Evolutionary conservation across 2,888 invertebrate genomes (phyloP).

Genomic region (Xestia xanthographa): DNA sequence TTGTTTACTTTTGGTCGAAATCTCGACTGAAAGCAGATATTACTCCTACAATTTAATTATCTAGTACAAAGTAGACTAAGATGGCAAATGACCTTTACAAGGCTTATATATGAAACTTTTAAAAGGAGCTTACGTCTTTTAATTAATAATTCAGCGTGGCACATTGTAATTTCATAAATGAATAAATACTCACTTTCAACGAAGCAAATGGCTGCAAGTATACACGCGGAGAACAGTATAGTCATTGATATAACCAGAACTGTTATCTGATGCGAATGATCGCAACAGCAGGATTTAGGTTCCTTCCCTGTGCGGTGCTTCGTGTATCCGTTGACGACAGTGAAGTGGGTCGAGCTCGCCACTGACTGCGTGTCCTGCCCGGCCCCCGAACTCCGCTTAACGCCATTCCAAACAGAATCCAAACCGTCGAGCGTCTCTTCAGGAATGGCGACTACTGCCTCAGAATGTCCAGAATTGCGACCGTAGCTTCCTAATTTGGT

Average conservation of each 20-base stretch:
- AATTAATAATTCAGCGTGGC: background rate
- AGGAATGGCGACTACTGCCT: conserved; percentile 85
- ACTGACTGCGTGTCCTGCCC: conserved; percentile 93
- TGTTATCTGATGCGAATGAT: conserved; percentile 94
- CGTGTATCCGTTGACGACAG: conserved; percentile 94
- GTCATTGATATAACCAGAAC: conserved; percentile 96
- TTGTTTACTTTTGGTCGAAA: conserved; percentile 27
- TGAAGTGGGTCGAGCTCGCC: conserved; percentile 96
- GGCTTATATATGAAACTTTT: background rate
- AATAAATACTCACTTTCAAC: conserved; percentile 95
- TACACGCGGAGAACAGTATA: conserved; percentile 94
- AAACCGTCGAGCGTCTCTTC: conserved; percentile 83
- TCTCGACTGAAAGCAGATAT: conserved; percentile 14
- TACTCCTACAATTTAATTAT: background rate
- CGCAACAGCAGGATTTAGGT: conserved; percentile 93
- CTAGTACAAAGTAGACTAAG: background rate
- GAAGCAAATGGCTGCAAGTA: conserved; percentile 95
- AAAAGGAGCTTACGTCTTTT: background rate
- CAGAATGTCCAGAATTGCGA: conserved; percentile 77
- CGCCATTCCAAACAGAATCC: conserved; percentile 86
- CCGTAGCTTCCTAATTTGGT: conserved; percentile 82
- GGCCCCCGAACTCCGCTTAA: conserved; percentile 87
- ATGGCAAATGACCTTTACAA: background rate
- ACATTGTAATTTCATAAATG: too few species aligned
- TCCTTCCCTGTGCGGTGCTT: conserved; percentile 92